These are phyloP conservation scores for Leptinotarsa juncta DNA, from an alignment of 2,888 invertebrate genomes.

Conservation along the genomic window DNA sequence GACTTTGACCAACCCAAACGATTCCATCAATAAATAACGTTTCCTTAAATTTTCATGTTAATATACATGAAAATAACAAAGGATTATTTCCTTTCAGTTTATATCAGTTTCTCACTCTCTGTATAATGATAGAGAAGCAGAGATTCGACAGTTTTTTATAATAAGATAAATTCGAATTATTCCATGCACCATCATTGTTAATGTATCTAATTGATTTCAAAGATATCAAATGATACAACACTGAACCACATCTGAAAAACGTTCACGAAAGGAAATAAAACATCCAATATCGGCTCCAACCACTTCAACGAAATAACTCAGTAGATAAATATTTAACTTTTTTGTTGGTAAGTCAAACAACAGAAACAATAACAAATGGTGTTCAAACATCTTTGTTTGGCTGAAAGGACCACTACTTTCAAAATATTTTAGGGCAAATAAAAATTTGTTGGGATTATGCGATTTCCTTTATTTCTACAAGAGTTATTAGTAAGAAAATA, in stretches of 20 bases:
- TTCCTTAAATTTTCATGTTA: too few species aligned
- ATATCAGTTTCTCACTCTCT: too few species aligned
- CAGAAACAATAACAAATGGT: constrained; percentile 50
- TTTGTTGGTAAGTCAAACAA: constrained; percentile 48
- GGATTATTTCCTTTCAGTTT: too few species aligned
- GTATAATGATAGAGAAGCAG: too few species aligned
- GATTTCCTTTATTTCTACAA: constrained; percentile 28
- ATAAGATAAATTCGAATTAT: too few species aligned
- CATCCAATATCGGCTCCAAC: not conserved
- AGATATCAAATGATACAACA: too few species aligned
- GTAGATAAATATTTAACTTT: constrained; percentile 50
- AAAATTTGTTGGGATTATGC: constrained; percentile 36
- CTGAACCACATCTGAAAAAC: not conserved
- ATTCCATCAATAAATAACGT: too few species aligned
- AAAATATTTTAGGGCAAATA: constrained; percentile 33
- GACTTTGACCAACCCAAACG: too few species aligned
- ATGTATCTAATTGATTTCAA: too few species aligned
- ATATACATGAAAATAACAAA: too few species aligned
- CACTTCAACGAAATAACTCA: not conserved
- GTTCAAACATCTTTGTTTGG: constrained; percentile 54
- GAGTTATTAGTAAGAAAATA: constrained; percentile 21
- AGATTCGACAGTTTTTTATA: too few species aligned
- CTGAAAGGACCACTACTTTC: constrained; percentile 51
- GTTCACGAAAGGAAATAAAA: not conserved
- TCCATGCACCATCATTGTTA: too few species aligned